Evolutionary conservation across 1,140 invertebrate species (phyloP).

Genomic region (Hydropsyche tenuis): DNA sequence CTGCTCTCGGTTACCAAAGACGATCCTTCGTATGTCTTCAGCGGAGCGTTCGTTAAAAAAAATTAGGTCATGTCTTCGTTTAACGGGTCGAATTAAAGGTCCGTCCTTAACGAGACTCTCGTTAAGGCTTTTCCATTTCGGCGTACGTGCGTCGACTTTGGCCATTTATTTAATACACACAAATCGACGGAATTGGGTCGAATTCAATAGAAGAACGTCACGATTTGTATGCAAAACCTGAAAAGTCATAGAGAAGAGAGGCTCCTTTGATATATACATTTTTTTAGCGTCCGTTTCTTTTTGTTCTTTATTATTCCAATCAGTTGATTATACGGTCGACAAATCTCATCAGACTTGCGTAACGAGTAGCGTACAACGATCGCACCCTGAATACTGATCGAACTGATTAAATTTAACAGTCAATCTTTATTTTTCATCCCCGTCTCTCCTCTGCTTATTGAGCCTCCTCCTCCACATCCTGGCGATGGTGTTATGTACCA

Average conservation of each 20-base stretch:
- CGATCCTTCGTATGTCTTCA: too few relatives aligned
- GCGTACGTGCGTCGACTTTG: too few relatives aligned
- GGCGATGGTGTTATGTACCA: too few relatives aligned
- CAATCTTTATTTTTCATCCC: constrained; percentile 19
- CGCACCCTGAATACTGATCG: not conserved
- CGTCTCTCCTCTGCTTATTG: too few relatives aligned
- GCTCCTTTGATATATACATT: not conserved
- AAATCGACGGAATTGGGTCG: constrained; percentile 6
- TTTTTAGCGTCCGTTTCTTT: too few relatives aligned
- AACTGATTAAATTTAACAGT: constrained; percentile 26
- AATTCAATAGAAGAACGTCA: not conserved
- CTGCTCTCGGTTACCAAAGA: too few relatives aligned
- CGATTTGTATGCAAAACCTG: constrained; percentile 20
- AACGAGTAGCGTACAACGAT: not conserved
- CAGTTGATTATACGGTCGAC: constrained; percentile 21
- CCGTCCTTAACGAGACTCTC: too few relatives aligned
- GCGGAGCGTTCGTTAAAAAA: too few relatives aligned
- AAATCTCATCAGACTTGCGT: constrained; percentile 12
- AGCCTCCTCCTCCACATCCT: too few relatives aligned
- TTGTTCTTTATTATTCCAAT: constrained; percentile 5
- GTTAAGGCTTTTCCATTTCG: too few relatives aligned
- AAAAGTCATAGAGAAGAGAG: not conserved
- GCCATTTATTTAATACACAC: not conserved
- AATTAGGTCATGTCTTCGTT: too few relatives aligned
- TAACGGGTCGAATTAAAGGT: too few relatives aligned